Base-by-base conservation (phyloP, 2,888 invertebrate genomes). In the Brachypterus glaber region DNA sequence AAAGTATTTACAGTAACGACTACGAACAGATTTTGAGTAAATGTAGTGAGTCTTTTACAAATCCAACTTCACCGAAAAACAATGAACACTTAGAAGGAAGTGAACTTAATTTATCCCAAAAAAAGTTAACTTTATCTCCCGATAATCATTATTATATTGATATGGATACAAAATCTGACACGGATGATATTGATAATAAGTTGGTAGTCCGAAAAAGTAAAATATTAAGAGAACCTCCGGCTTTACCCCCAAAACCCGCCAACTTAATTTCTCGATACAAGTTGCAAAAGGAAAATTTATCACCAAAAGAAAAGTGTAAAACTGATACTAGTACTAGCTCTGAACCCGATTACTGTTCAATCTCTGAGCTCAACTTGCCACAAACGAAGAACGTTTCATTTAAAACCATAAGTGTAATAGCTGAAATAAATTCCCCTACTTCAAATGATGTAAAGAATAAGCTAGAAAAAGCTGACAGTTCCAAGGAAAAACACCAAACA, bases 221-320 rank as follows among this genome's bases (percentile, higher is more conserved):
- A 63, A 76, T 76, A 43, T 69, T 76, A 52, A 67, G 79, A 55
- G 73, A 73, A 47, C 83, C 83, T 40, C 82, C 83, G 37, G 81
- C 84, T 47, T 65, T 87, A 59, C 83, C 86, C 43, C 82, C 86
- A 30, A 83, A 86, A 66, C 84, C 85, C 53, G 77, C 79, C 49
- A 82, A 82, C 64, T 68, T 82, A 52, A 70, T 75, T 56, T 78
- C 69, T 56, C 81, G 73, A 71, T 78, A 69, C 69, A 77, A 71
- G 72, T 71, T 71, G 53, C 72, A 48, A 33, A 11, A 5, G 12
- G n/a, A n/a, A n/a, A 40, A 38, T 31, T 18, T 45, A 26, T 27
- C 45, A 8, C 46, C 44, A 29, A 48, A 48, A 14, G 26, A 21
- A 14, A 41, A 52, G 51, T 30, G 55, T 30, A 46, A 51, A 14